Base-by-base conservation (phyloP, 2,888 invertebrate species). In the Hedya salicella region DNA sequence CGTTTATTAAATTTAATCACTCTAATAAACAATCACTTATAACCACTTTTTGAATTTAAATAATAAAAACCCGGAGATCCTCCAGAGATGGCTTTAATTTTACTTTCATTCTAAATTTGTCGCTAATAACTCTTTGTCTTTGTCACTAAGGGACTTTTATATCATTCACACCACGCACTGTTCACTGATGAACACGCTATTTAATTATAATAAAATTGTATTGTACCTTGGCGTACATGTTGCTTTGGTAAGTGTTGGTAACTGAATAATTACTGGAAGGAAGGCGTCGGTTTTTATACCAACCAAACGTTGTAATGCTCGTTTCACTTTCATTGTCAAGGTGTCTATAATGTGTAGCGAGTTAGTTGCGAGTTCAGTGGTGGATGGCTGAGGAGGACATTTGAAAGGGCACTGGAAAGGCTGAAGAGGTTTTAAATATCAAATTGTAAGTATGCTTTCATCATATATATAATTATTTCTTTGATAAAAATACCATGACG, bases 311-410 rank as follows among this genome's bases (percentile, higher is more conserved):
- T 78, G 77, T 77, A 80, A 75, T 83, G 82, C 82, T 80, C 86
- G 83, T 79, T 83, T 85, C 81, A 87, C 91, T 92, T 91, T 92
- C 91, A 92, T 91, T 92, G 91, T 76, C 92, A 91, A 91, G 91
- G 91, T 82, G 74, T 21, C 11, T 11, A 54, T 48, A 21, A 60
- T 60, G 69, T 70, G 57, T 44, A 70, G 64, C 62, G 68, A 53
- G 25, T 52, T 44, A 32, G 44, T 6, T 32, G 14, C 36, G 36
- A 19, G 5, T 59, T 59, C 42, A 17, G 16, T 36, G 44, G 50
- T 52, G 36, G 59, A 60, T 39, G 59, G 40, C 44, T n/a, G 40
- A 53, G 14, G 62, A 50, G 57, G 68, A 65, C 48, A 56, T 62
- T 65, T 46, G 52, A 65, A 65, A 66, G 54, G 61, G 46, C 60